Percentiles rank a stretch among this genome's conserved stretches.
Conservation (phyloP, 2,113 vertebrate genomes). For the Python bivittatus region DNA sequence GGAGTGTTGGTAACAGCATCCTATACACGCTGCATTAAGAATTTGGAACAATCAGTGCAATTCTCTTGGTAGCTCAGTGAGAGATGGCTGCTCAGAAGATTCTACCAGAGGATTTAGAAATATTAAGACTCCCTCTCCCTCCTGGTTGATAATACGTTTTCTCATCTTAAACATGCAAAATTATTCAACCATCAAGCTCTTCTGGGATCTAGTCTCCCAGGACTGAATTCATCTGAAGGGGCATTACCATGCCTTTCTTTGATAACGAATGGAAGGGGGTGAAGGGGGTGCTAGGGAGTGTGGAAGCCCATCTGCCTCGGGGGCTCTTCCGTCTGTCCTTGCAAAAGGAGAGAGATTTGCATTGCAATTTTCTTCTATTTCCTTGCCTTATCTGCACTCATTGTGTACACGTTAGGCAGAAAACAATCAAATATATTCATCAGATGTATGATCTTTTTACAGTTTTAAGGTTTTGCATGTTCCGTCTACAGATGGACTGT, state of each 20-base stretch:
- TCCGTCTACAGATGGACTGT: background rate
- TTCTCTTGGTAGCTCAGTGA: background rate
- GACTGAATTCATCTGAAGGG: conserved; percentile 22
- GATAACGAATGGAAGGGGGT: conserved; percentile 48
- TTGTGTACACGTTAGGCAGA: background rate
- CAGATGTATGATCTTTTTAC: background rate
- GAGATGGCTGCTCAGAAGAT: background rate
- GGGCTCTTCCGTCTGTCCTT: background rate
- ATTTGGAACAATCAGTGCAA: background rate
- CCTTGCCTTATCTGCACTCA: background rate
- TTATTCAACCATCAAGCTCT: conserved; percentile 9
- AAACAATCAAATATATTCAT: background rate
- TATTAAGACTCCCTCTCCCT: background rate
- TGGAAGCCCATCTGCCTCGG: conserved; percentile 12
- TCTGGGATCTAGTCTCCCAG: background rate
- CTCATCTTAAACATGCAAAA: conserved; percentile 27
- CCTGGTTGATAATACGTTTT: conserved; percentile 29
- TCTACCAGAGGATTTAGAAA: conserved; percentile 1
- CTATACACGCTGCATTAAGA: background rate
- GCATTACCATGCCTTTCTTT: conserved; percentile 16
- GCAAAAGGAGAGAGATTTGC: background rate
- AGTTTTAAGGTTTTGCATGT: background rate
- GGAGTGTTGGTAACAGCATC: no score
- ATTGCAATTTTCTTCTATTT: no score
- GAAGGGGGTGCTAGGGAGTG: conserved; percentile 12